Percentiles rank a stretch among this genome's conserved stretches.
Conservation (phyloP, 1,140 invertebrate genomes). For the Heliconius melpomene region DNA sequence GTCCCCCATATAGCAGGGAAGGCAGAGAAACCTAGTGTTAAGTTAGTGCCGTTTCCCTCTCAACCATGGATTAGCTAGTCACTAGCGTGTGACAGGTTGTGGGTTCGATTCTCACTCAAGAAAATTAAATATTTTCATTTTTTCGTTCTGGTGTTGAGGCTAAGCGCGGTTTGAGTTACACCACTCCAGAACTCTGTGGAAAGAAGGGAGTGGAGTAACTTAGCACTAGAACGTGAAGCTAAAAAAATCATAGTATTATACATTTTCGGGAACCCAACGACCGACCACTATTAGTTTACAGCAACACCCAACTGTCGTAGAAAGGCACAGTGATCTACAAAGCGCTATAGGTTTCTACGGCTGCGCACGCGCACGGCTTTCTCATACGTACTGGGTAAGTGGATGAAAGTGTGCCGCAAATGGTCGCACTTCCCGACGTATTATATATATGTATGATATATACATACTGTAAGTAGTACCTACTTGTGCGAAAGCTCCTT, state of each 20-base stretch:
- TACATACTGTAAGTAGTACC: not conserved
- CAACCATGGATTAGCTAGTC: too few relatives aligned
- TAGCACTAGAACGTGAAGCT: not conserved
- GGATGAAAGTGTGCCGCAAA: constrained; percentile 54
- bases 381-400: constrained; percentile 43
- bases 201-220: too few relatives aligned
- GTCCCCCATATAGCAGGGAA: too few relatives aligned
- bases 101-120: too few relatives aligned
- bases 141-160: too few relatives aligned
- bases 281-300: too few relatives aligned
- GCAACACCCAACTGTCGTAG: not conserved
- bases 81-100: too few relatives aligned
- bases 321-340: constrained; percentile 28
- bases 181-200: too few relatives aligned
- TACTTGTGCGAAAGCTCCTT: constrained; percentile 51
- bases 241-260: not conserved
- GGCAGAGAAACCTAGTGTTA: too few relatives aligned
- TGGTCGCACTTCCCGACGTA: constrained; percentile 41
- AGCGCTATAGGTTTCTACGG: constrained; percentile 42
- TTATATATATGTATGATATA: constrained; percentile 35
- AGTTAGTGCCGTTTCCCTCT: too few relatives aligned
- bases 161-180: too few relatives aligned
- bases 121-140: too few relatives aligned
- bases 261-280: not conserved
- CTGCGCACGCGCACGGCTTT: constrained; percentile 47